Percentiles rank a stretch among this genome's conserved stretches.
phyloP scores from a whole-genome alignment of 1,140 invertebrate genomes.

The Ceratina australensis region DNA sequence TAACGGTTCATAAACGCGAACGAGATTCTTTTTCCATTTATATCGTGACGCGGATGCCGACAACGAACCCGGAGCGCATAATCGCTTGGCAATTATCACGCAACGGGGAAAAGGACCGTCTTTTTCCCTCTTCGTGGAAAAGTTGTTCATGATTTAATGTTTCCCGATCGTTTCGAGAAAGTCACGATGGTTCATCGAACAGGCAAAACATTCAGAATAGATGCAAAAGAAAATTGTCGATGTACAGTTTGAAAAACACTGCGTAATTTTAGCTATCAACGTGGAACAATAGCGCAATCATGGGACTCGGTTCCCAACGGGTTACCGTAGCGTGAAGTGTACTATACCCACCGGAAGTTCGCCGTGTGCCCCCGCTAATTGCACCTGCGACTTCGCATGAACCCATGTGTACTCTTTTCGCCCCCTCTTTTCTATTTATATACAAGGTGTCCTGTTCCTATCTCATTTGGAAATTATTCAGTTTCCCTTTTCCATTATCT shows the following conservation, averaged over 20 bases:
- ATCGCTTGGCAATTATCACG: neutral
- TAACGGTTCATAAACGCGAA: neutral
- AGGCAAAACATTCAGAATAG: neutral
- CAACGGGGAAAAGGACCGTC: neutral
- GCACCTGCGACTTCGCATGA: conserved; percentile 71
- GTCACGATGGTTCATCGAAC: too few species aligned
- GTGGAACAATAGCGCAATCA: conserved; percentile 75
- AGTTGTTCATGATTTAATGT: neutral
- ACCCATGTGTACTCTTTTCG: conserved; percentile 22
- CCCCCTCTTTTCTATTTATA: neutral
- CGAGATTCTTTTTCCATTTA: neutral
- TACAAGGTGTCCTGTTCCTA: too few species aligned
- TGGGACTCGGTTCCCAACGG: conserved; percentile 73
- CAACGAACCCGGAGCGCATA: neutral
- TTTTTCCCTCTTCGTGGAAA: neutral
- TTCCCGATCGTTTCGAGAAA: neutral
- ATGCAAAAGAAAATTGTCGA: neutral
- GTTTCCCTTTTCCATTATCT: too few species aligned
- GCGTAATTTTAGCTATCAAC: conserved; percentile 64
- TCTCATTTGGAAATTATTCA: too few species aligned
- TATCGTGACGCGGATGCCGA: neutral
- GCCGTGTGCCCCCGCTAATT: conserved; percentile 76
- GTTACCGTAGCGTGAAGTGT: conserved; percentile 73
- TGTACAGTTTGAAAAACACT: conserved; percentile 14
- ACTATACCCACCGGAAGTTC: conserved; percentile 72